These are phyloP conservation scores for Ichneumoninae sp. DNA, from an alignment of 2,888 invertebrate species.

Conservation along the genomic window DNA sequence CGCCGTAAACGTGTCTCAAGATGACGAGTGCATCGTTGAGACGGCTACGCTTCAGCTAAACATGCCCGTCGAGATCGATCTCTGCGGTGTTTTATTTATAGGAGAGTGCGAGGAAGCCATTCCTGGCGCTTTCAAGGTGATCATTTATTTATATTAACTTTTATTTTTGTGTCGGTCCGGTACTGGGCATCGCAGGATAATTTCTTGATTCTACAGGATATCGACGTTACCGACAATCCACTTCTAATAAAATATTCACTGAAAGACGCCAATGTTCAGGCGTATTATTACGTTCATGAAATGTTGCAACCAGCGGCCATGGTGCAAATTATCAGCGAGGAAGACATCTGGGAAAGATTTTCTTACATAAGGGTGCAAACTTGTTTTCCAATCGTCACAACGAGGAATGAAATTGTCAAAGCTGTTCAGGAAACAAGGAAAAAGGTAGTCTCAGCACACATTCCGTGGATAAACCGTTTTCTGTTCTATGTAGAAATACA, in stretches of 20 bases:
- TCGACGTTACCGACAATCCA: slow-evolving; percentile 93
- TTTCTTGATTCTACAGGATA: slow-evolving; percentile 85
- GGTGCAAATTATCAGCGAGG: slow-evolving; percentile 87
- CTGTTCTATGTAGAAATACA: background rate
- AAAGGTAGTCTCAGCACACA: slow-evolving; percentile 84
- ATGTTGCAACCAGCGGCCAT: slow-evolving; percentile 88
- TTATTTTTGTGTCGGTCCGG: background rate
- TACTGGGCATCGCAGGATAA: background rate
- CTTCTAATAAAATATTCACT: slow-evolving; percentile 87
- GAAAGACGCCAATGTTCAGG: slow-evolving; percentile 87
- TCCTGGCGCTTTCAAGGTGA: slow-evolving; percentile 87
- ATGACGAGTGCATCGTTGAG: slow-evolving; percentile 81
- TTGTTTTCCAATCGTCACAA: slow-evolving; percentile 88
- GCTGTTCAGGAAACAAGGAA: slow-evolving; percentile 89
- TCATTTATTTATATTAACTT: background rate
- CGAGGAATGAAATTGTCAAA: slow-evolving; percentile 86
- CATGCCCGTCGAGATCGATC: slow-evolving; percentile 91
- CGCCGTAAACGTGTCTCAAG: slow-evolving; percentile 87
- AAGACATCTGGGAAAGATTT: slow-evolving; percentile 89
- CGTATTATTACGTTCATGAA: slow-evolving; percentile 90
- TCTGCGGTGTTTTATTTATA: slow-evolving; percentile 90
- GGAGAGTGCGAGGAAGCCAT: slow-evolving; percentile 87
- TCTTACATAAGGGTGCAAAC: slow-evolving; percentile 89
- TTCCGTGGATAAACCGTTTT: background rate
- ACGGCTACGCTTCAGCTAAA: slow-evolving; percentile 87